These are phyloP conservation scores for Tricholaema leucomelas DNA, from an alignment of 2,113 vertebrate genomes.

Conservation along the genomic window DNA sequence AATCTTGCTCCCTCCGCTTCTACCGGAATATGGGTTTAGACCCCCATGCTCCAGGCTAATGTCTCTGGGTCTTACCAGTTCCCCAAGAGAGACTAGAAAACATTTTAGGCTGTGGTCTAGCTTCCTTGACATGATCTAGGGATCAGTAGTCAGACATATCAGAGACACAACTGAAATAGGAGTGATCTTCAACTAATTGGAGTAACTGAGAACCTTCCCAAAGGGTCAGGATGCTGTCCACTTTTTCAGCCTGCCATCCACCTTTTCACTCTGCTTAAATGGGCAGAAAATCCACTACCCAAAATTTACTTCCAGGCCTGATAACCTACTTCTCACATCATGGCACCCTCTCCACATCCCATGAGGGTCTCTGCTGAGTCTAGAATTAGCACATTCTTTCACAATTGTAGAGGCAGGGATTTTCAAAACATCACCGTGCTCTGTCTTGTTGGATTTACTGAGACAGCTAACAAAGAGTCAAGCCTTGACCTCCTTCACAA, in stretches of 20 bases:
- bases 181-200: background rate
- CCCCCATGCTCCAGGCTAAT: rapidly evolving
- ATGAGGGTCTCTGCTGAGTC: background rate
- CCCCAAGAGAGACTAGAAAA: background rate
- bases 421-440: background rate
- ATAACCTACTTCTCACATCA: background rate
- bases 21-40: background rate
- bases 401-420: background rate
- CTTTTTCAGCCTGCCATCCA: background rate
- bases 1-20: background rate
- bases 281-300: background rate
- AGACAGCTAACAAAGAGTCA: background rate
- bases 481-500: background rate
- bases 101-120: background rate
- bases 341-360: rapidly evolving
- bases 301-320: background rate
- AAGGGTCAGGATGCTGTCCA: background rate
- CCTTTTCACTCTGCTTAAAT: background rate
- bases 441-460: background rate
- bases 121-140: background rate
- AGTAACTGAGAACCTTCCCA: background rate
- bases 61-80: background rate
- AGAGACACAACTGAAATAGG: background rate
- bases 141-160: background rate
- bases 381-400: background rate